phyloP scores from a whole-genome alignment of 2,797 vertebrate species.

The Tauraco hartlaubi region DNA sequence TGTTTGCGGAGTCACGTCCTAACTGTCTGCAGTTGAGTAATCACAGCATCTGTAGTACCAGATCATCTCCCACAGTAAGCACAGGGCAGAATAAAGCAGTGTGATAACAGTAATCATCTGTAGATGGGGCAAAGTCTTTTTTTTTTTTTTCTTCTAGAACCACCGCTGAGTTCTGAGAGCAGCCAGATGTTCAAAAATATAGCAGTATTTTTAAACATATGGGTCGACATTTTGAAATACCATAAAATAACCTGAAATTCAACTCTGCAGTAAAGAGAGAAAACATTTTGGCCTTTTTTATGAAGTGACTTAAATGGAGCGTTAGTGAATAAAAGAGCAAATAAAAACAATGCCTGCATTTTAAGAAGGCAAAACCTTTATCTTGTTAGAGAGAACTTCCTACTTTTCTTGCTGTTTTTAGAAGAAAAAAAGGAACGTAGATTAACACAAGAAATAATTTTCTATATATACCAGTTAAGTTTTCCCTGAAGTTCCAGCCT shows the following conservation, averaged over 20 bases:
- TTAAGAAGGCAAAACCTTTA: neutral
- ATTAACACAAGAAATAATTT: neutral
- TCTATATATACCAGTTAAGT: neutral
- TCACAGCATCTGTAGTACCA: neutral
- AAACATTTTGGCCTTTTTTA: neutral
- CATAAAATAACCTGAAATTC: neutral
- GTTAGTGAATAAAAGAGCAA: neutral
- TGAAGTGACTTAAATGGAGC: neutral
- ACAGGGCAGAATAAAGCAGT: neutral
- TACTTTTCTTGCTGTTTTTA: neutral
- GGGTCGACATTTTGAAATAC: neutral
- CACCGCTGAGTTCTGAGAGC: neutral
- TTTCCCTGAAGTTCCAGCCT: neutral
- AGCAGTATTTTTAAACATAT: slow-evolving; percentile 15
- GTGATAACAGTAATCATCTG: neutral
- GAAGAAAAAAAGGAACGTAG: neutral
- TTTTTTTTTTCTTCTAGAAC: neutral
- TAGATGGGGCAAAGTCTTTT: neutral
- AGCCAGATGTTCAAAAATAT: neutral
- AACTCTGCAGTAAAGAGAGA: neutral
- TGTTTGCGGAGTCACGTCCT: neutral
- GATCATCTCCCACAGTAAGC: neutral
- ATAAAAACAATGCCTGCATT: neutral
- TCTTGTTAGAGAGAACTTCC: neutral
- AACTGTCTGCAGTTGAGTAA: neutral